These are phyloP conservation scores for Drosophila carrolli DNA, from an alignment of 1,140 invertebrate genomes.

Conservation along the genomic window DNA sequence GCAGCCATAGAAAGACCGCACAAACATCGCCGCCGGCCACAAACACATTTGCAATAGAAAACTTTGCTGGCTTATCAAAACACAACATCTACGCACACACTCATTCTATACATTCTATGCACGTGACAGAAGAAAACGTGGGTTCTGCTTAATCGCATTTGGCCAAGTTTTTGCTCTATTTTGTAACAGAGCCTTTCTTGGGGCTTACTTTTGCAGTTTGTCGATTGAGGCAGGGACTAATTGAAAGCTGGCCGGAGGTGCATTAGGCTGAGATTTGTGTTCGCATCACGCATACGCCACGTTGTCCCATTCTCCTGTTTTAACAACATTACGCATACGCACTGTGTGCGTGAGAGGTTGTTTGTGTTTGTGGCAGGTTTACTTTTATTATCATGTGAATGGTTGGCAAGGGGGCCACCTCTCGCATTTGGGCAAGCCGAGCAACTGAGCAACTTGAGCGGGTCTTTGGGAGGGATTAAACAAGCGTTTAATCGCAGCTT, in stretches of 20 bases:
- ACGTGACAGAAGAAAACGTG: constrained; percentile 65
- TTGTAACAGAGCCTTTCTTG: constrained; percentile 14
- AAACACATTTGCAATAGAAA: constrained; percentile 43
- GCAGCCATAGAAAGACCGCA: constrained; percentile 66
- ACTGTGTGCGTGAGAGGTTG: constrained; percentile 12
- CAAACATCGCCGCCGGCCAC: constrained; percentile 49
- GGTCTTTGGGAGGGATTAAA: constrained; percentile 67
- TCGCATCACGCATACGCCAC: constrained; percentile 36
- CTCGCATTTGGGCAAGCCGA: constrained; percentile 41
- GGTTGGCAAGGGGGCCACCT: constrained; percentile 11
- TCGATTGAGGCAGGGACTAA: constrained; percentile 43
- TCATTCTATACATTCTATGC: constrained; percentile 1
- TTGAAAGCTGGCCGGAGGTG: constrained; percentile 43
- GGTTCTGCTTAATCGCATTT: constrained; percentile 69
- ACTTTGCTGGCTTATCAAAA: constrained; percentile 71
- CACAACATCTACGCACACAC: constrained; percentile 59
- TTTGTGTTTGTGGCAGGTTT: constrained; percentile 16
- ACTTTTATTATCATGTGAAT: constrained; percentile 40
- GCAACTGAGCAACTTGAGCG: constrained; percentile 29
- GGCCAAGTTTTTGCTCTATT: constrained; percentile 41
- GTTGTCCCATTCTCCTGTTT: not conserved
- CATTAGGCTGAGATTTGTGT: constrained; percentile 40
- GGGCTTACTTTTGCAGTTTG: constrained; percentile 35
- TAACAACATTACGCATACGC: constrained; percentile 59
- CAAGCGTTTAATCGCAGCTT: constrained; percentile 77